These are phyloP conservation scores for Tetropium fuscum DNA, from an alignment of 2,888 invertebrate genomes.

Conservation along the genomic window DNA sequence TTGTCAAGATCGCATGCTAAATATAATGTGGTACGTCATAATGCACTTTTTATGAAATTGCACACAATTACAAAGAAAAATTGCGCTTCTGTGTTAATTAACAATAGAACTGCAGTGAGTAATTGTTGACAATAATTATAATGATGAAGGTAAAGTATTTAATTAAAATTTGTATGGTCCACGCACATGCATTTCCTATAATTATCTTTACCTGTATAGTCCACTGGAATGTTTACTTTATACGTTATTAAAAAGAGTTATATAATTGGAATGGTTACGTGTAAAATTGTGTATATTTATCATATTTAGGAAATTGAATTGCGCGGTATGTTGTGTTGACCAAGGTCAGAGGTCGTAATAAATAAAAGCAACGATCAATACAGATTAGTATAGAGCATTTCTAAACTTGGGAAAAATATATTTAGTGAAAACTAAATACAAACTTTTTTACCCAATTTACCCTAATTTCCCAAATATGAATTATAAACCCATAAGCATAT, in stretches of 20 bases:
- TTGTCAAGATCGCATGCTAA: conserved; percentile 47
- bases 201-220: conserved; percentile 12
- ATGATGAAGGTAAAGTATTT: conserved; percentile 32
- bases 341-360: too few species aligned
- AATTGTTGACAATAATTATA: conserved; percentile 40
- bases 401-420: too few species aligned
- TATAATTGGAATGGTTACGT: neutral
- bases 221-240: neutral
- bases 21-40: conserved; percentile 30
- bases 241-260: conserved; percentile 1
- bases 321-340: too few species aligned
- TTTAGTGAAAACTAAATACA: too few species aligned
- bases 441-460: too few species aligned
- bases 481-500: too few species aligned
- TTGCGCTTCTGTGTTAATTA: conserved; percentile 41
- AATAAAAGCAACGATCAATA: too few species aligned
- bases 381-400: too few species aligned
- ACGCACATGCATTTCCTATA: conserved; percentile 34
- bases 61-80: conserved; percentile 48
- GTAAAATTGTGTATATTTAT: neutral
- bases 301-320: too few species aligned
- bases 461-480: too few species aligned
- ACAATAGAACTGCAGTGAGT: conserved; percentile 30
- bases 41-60: conserved; percentile 44
- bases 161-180: conserved; percentile 27